phyloP scores from a whole-genome alignment of 2,888 invertebrate genomes.

The Mactromeris polynyma region DNA sequence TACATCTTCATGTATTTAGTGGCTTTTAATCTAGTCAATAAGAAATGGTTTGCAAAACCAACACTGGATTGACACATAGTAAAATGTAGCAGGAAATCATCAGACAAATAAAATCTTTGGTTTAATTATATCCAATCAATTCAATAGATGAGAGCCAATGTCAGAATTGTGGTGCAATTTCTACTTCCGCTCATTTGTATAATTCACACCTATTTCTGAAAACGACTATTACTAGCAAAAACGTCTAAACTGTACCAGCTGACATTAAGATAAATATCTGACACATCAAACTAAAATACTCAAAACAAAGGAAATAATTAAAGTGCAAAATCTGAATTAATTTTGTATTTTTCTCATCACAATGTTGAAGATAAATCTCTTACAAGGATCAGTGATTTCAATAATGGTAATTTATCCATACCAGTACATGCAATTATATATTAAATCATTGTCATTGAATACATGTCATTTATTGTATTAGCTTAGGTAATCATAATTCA shows the following conservation, averaged over 20 bases:
- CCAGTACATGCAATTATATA: conserved; percentile 27
- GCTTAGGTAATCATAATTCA: not conserved
- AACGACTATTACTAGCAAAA: not conserved
- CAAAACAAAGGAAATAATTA: not conserved
- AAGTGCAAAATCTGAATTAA: not conserved
- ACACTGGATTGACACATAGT: not conserved
- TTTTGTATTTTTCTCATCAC: not conserved
- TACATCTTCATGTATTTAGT: no score
- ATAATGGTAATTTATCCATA: not conserved
- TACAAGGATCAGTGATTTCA: not conserved
- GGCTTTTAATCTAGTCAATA: no score
- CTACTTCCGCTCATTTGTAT: not conserved
- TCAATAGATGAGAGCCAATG: not conserved
- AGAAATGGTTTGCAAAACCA: no score
- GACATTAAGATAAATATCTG: not conserved
- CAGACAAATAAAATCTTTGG: not conserved
- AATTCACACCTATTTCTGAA: not conserved
- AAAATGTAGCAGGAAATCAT: not conserved
- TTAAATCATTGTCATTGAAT: conserved; percentile 38
- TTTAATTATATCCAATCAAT: not conserved
- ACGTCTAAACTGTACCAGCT: not conserved
- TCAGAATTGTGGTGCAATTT: not conserved
- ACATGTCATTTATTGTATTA: conserved; percentile 23
- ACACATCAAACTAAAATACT: not conserved
- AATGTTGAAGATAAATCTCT: not conserved